Percentiles rank a stretch among this genome's conserved stretches.
Evolutionary conservation across 2,797 vertebrate genomes (phyloP).

Genomic region (Anniella stebbinsi): DNA sequence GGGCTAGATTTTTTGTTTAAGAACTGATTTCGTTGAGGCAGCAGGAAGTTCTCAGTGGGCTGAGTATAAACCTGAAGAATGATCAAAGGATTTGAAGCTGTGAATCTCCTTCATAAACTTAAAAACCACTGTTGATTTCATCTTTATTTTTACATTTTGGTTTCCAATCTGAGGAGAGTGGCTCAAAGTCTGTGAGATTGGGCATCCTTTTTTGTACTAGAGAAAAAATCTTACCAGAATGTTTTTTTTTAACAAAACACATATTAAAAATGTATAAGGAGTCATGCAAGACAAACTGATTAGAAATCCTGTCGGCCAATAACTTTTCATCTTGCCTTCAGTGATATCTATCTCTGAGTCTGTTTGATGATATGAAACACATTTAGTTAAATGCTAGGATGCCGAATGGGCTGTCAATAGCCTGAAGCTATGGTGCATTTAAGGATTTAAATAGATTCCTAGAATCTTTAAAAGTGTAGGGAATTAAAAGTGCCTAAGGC

Average conservation of each 20-base stretch:
- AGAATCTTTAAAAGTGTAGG: slow-evolving; percentile 52
- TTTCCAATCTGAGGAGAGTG: background rate
- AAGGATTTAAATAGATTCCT: slow-evolving; percentile 26
- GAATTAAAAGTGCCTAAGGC: slow-evolving; percentile 23
- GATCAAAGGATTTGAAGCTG: slow-evolving; percentile 1
- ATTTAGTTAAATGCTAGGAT: slow-evolving; percentile 60
- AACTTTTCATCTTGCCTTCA: slow-evolving; percentile 17
- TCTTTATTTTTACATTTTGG: background rate
- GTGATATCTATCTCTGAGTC: slow-evolving; percentile 53
- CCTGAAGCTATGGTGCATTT: slow-evolving; percentile 45
- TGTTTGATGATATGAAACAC: slow-evolving; percentile 59
- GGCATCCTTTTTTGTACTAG: background rate
- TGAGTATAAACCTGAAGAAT: background rate
- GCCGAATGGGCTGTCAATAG: slow-evolving; percentile 42
- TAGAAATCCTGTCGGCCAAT: slow-evolving; percentile 33
- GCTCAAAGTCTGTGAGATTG: background rate
- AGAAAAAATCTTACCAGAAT: slow-evolving; percentile 33
- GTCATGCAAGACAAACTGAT: slow-evolving; percentile 56
- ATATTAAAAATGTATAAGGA: slow-evolving; percentile 58
- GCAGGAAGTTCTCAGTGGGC: background rate
- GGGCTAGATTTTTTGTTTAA: background rate
- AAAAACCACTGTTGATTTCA: slow-evolving; percentile 10
- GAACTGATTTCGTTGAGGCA: background rate
- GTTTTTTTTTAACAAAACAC: background rate
- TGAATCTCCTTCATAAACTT: background rate